Evolutionary conservation across 1,140 invertebrate species (phyloP).

Genomic region (Hirudo medicinalis): DNA sequence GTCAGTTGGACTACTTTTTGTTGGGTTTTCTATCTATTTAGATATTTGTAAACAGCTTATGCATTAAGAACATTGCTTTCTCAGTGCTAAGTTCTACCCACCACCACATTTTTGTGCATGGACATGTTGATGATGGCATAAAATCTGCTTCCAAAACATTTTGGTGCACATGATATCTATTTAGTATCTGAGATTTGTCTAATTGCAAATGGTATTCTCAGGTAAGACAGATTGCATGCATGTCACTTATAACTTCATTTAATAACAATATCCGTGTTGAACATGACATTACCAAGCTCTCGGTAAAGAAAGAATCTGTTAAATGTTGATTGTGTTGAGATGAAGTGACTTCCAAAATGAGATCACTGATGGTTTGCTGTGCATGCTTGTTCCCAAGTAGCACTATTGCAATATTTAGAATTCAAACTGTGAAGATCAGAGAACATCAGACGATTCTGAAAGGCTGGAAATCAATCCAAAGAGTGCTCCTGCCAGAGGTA

Average conservation of each 20-base stretch:
- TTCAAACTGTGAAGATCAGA: neutral
- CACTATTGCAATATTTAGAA: neutral
- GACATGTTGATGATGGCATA: no score
- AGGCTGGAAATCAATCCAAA: neutral
- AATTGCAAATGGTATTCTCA: no score
- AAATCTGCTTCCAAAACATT: no score
- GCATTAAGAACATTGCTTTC: neutral
- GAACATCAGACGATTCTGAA: neutral
- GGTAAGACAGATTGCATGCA: no score
- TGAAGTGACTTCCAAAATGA: neutral
- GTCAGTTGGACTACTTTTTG: neutral
- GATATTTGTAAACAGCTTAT: neutral
- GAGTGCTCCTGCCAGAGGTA: slow-evolving; percentile 7
- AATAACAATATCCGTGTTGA: no score
- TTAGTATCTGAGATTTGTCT: no score
- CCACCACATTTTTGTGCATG: no score
- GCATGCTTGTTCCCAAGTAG: neutral
- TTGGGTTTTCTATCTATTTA: neutral
- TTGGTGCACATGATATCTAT: no score
- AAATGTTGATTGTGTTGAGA: neutral
- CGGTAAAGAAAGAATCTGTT: neutral
- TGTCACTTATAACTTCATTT: no score
- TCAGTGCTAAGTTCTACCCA: no score
- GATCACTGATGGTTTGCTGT: neutral
- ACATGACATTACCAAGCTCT: neutral